These are phyloP conservation scores for Stenodera caucasica DNA, from an alignment of 2,888 invertebrate species.

Conservation along the genomic window DNA sequence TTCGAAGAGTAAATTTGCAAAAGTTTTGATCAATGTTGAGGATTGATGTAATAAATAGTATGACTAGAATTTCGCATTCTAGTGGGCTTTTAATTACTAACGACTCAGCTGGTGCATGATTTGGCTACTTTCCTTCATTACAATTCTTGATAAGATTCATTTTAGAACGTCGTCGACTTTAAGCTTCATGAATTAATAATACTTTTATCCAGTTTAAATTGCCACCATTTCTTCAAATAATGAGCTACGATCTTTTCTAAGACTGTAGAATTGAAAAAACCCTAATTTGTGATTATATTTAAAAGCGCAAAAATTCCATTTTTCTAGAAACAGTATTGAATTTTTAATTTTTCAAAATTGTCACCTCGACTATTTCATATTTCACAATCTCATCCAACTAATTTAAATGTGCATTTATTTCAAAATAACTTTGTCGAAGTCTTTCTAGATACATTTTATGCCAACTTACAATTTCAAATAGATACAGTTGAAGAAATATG, in stretches of 20 bases:
- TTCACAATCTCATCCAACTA: not conserved
- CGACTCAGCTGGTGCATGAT: slow-evolving; percentile 30
- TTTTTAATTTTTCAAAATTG: not conserved
- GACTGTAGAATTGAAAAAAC: not conserved
- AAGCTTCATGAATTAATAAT: slow-evolving; percentile 36
- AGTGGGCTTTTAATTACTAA: slow-evolving; percentile 25
- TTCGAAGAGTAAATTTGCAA: too few relatives aligned
- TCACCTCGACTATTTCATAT: not conserved
- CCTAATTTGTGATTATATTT: not conserved
- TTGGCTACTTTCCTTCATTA: slow-evolving; percentile 29
- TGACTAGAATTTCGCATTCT: slow-evolving; percentile 9
- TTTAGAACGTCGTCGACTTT: slow-evolving; percentile 16
- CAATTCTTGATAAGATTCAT: slow-evolving; percentile 30
- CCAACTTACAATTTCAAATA: not conserved
- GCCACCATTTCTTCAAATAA: slow-evolving; percentile 29
- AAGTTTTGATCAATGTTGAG: not conserved
- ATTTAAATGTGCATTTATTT: slow-evolving; percentile 1
- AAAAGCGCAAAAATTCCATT: too few relatives aligned
- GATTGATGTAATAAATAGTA: slow-evolving; percentile 21
- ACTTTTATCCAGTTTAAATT: slow-evolving; percentile 35
- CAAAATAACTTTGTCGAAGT: not conserved
- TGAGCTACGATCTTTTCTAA: slow-evolving; percentile 12
- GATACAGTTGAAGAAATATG: not conserved
- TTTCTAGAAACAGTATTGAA: too few relatives aligned
- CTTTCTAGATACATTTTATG: not conserved